A percentile compares a stretch with the other conserved stretches of the same genome.
These are phyloP conservation scores for Rhysida immarginata DNA, from an alignment of 1,140 invertebrate genomes.

Conservation along the genomic window DNA sequence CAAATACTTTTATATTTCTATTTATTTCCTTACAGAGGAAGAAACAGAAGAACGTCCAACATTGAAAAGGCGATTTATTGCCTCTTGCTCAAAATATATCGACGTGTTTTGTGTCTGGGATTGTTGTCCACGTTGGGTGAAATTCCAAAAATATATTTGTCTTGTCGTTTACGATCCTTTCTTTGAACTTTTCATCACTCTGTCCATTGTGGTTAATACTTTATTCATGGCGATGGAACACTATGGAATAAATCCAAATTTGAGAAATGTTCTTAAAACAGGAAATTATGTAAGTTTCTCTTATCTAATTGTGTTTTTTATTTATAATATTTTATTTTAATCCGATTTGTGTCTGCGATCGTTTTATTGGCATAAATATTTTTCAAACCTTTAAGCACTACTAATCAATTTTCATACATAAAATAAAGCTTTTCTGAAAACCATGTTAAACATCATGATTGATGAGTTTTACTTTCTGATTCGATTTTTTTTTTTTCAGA, in stretches of 20 bases:
- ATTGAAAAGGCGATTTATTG: not conserved
- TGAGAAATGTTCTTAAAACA: slow-evolving; percentile 21
- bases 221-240: slow-evolving; percentile 36
- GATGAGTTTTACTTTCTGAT: too few relatives aligned
- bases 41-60: not conserved
- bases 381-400: not conserved
- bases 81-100: slow-evolving; percentile 6
- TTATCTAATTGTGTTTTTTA: too few relatives aligned
- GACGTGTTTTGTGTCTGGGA: slow-evolving; percentile 26
- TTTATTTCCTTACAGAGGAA: not conserved
- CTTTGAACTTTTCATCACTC: slow-evolving; percentile 32
- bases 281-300: slow-evolving; percentile 32
- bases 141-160: slow-evolving; percentile 21
- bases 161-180: slow-evolving; percentile 32
- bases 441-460: too few relatives aligned
- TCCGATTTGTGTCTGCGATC: too few relatives aligned
- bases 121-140: slow-evolving; percentile 19
- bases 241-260: slow-evolving; percentile 25
- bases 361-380: not conserved
- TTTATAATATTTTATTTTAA: not conserved
- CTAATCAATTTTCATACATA: not conserved
- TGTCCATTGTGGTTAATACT: slow-evolving; percentile 33
- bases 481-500: too few relatives aligned
- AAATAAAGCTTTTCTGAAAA: not conserved
- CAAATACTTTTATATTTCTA: too few relatives aligned